These are phyloP conservation scores for Phylloscopus whistleri DNA, from an alignment of 2,113 vertebrate species.

Conservation along the genomic window DNA sequence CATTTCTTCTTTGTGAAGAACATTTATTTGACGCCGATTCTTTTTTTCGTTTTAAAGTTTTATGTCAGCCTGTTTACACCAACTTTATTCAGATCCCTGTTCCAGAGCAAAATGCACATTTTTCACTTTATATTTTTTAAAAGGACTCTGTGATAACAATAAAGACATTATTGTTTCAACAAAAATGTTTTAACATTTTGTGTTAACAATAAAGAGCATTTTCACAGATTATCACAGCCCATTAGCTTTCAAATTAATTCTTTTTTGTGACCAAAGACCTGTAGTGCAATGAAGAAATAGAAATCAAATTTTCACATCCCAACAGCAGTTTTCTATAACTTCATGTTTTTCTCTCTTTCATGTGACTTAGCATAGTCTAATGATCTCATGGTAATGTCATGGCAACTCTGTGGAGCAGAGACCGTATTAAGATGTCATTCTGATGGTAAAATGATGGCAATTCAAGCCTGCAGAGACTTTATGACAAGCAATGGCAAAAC, in stretches of 20 bases:
- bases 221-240: neutral
- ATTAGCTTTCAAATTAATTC: neutral
- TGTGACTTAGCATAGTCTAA: slow-evolving; percentile 44
- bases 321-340: neutral
- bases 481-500: slow-evolving; percentile 53
- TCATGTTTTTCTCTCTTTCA: neutral
- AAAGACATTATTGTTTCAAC: neutral
- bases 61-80: neutral
- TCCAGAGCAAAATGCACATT: neutral
- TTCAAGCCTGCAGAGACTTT: slow-evolving; percentile 31
- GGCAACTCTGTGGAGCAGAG: slow-evolving; percentile 37
- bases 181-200: neutral
- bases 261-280: neutral
- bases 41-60: neutral
- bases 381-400: slow-evolving; percentile 59
- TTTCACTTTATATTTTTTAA: neutral
- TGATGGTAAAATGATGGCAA: slow-evolving; percentile 65
- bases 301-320: slow-evolving; percentile 16
- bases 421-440: slow-evolving; percentile 68
- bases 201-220: neutral
- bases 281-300: neutral
- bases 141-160: neutral
- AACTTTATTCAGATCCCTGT: neutral
- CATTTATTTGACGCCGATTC: neutral
- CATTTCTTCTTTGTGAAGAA: neutral